A percentile compares a stretch with the other conserved stretches of the same genome.
phyloP scores from a whole-genome alignment of 2,113 vertebrate genomes.

The Oreochromis niloticus region DNA sequence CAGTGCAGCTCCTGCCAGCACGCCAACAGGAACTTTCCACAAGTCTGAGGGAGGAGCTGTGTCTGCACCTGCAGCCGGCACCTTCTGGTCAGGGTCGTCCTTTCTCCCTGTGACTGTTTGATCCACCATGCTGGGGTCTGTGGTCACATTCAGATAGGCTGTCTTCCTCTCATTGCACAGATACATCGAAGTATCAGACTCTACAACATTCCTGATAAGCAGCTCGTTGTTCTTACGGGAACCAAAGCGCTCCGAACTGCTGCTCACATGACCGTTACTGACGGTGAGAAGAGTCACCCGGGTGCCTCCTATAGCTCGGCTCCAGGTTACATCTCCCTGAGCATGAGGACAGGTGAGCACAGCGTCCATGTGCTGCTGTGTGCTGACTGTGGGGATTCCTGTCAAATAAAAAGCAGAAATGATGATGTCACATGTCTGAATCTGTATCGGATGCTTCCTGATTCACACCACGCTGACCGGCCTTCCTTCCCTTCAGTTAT shows the following conservation, averaged over 20 bases:
- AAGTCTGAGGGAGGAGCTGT: not conserved
- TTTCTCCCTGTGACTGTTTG: not conserved
- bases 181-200: not conserved
- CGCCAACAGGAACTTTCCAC: not conserved
- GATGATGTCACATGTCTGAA: not conserved
- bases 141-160: not conserved
- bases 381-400: not conserved
- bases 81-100: not conserved
- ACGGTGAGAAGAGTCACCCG: not conserved
- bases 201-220: not conserved
- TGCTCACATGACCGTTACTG: fast-evolving
- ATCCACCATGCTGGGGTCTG: not conserved
- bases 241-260: not conserved
- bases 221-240: not conserved
- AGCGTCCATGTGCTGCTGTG: not conserved
- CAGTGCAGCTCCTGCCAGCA: not conserved
- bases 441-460: not conserved
- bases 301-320: fast-evolving
- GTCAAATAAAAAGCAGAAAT: not conserved
- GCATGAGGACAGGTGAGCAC: not conserved
- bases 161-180: not conserved
- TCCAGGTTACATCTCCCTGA: not conserved
- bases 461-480: fast-evolving
- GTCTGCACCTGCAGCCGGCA: not conserved
- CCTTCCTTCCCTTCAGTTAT: not conserved